Base-by-base conservation (phyloP, 2,797 vertebrate species). In the Diglossa cyanea region DNA sequence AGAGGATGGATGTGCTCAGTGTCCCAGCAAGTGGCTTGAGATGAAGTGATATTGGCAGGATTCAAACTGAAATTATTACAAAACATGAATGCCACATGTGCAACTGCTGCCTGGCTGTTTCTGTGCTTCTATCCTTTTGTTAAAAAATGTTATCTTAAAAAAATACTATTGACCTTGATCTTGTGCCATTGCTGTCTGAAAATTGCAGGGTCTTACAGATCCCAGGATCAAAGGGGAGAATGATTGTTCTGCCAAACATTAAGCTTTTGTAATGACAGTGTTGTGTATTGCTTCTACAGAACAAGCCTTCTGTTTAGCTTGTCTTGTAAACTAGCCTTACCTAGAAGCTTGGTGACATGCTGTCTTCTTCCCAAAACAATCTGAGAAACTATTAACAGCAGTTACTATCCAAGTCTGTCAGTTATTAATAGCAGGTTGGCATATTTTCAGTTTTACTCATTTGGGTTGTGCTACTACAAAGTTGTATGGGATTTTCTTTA, bases 31-130 rank as follows among this genome's bases (percentile, higher is more conserved):
- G 76, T 78, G 92, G 93, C 86, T 92, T 95, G 94, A 96, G 89
- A 97, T 95, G 94, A 95, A 97, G 94, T 83, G 90, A 94, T 94
- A 96, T 96, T 96, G 94, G 93, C 92, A 96, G 82, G 81, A 92
- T 93, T 94, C 86, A 94, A 68, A 77, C 87, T 81, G 93, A 95
- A 95, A 96, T 97, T 94, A 97, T 95, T 96, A 95, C 75, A 95
- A 88, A 94, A 91, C 93, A 86, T 94, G 92, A 96, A 94, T 97
- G 88, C 90, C 86, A 96, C 93, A 94, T 96, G 91, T 96, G 88
- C 92, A 94, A 96, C 95, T 94, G 89, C 93, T 94, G 91, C 95
- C 80, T 92, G 84, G 75, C 95, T 90, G 76, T 68, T 95, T 93
- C 88, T 88, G 47, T 89, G 91, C 63, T 92, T 94, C 90, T 92